phyloP scores from a whole-genome alignment of 1,140 invertebrate genomes.

The Alviniconcha marisindica region DNA sequence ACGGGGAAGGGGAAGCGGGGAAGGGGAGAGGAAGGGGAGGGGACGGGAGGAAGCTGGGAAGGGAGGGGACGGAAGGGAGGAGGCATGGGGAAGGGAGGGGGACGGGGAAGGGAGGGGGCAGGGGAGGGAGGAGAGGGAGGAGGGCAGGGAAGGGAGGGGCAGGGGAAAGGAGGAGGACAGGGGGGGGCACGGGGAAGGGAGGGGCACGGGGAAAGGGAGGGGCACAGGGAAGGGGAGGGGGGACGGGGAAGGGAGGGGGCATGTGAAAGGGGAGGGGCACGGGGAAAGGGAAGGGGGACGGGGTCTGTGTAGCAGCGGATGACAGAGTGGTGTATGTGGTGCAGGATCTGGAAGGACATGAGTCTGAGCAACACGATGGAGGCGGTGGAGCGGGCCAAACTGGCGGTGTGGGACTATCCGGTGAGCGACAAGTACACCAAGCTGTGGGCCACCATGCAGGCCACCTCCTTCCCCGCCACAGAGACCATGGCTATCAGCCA shows the following conservation, averaged over 20 bases:
- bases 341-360: constrained; percentile 98
- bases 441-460: constrained; percentile 98
- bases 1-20: no score
- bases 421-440: constrained; percentile 99
- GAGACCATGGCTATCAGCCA: constrained; percentile 87
- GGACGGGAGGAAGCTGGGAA: no score
- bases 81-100: no score
- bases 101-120: neutral
- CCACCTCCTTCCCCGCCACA: constrained; percentile 86
- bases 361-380: constrained; percentile 94
- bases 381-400: constrained; percentile 91
- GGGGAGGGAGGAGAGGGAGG: neutral
- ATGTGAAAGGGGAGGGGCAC: neutral
- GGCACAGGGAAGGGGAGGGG: neutral
- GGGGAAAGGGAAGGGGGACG: neutral
- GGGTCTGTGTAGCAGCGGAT: neutral
- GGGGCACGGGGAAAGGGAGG: neutral
- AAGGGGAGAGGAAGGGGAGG: no score
- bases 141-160: neutral
- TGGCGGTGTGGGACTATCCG: constrained; percentile 99
- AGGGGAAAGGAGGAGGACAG: neutral
- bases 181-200: neutral
- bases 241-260: neutral
- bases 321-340: constrained; percentile 40
- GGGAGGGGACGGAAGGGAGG: no score